A percentile compares a stretch with the other conserved stretches of the same genome.
phyloP scores from a whole-genome alignment of 2,113 vertebrate genomes.

The Ellobius talpinus region DNA sequence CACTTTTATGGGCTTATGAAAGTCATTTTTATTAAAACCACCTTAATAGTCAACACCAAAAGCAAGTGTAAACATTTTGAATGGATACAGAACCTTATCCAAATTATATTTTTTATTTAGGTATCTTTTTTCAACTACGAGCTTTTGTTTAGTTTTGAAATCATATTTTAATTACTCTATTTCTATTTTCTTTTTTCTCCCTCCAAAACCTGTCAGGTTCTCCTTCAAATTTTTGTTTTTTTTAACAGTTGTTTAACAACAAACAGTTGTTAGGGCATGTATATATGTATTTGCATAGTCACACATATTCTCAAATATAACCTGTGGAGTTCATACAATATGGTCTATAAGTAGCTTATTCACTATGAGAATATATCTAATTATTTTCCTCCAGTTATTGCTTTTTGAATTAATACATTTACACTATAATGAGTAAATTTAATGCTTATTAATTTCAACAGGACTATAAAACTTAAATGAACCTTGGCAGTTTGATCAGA shows the following conservation, averaged over 20 bases:
- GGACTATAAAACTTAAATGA: not conserved
- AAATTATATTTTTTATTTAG: constrained; percentile 21
- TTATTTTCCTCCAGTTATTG: not conserved
- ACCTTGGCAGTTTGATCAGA: not conserved
- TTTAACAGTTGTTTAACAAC: too few species aligned
- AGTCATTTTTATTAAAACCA: too few species aligned
- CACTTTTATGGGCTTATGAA: too few species aligned
- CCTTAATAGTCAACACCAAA: not conserved
- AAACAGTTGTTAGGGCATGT: not conserved
- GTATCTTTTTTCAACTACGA: not conserved
- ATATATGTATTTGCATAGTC: not conserved
- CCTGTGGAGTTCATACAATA: not conserved
- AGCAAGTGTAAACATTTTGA: not conserved
- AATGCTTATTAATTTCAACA: not conserved
- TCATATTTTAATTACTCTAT: not conserved
- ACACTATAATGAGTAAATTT: not conserved
- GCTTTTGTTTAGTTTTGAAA: not conserved
- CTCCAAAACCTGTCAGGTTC: not conserved
- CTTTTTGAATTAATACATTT: not conserved
- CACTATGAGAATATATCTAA: not conserved
- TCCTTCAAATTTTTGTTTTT: not conserved
- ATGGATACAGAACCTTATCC: not conserved
- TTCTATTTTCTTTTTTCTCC: not conserved
- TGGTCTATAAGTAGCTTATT: not conserved
- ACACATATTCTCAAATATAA: not conserved